Base-by-base conservation (phyloP, 2,797 vertebrate genomes). In the Euphonia xanthogaster region DNA sequence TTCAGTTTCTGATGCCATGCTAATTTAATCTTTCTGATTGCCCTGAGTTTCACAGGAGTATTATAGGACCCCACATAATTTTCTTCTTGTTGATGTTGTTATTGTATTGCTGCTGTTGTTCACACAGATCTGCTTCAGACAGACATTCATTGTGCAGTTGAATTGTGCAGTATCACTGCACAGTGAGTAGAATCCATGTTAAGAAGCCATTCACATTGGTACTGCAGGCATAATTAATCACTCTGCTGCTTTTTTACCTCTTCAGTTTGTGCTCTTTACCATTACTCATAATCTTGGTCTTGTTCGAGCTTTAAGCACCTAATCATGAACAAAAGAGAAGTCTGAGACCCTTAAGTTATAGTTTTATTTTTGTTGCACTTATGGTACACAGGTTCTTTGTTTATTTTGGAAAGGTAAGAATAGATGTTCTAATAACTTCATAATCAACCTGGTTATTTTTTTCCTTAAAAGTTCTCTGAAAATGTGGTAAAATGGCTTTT, bases 91-190 rank as follows among this genome's bases (percentile, higher is more conserved):
- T 28, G 6, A 7, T 55, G 3, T 37, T 39, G 7, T 30, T 73
- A 5, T 47, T 70, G 13, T 47, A 9, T 35, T 58, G 6, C 20
- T 31, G 8, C 12, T 71, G 23, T 24, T 78, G 8, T 39, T 33
- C 31, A 6, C 42, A 67, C n/a, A 88, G 90, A 66, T 90, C 86
- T 94, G 48, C 93, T 93, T 95, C 86, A 95, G 83, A 95, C 86
- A 70, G 37, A 77, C 45, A 63, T 89, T 81, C 45, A 63, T 89
- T 81, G 58, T 80, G 28, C 27, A 33, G 48, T 68, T 96, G 73
- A 88, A 63, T 48, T 57, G 23, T 25, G 24, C 33, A 88, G 62
- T 71, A 42, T 93, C 51, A 19, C 66, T 66, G n/a, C 37, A n/a
- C 23, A 80, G 22, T 30, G 42, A 75, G 39, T 27, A 42, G 30